Percentiles rank a stretch among this genome's conserved stretches.
These are phyloP conservation scores for Drosophila ambigua DNA, from an alignment of 1,140 invertebrate species.

Conservation along the genomic window DNA sequence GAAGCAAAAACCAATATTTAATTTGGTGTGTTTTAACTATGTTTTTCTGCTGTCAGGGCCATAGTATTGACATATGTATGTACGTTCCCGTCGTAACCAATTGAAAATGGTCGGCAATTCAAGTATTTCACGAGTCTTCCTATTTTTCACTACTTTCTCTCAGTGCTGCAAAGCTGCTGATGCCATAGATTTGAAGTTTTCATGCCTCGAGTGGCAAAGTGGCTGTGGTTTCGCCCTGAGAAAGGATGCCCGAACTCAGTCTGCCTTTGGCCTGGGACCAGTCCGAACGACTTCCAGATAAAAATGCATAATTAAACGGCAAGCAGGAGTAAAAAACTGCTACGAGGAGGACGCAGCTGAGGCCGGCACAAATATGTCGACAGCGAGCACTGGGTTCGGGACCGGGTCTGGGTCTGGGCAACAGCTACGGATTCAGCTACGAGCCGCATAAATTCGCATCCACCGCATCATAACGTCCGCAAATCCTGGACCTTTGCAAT, in stretches of 20 bases:
- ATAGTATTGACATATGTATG: too few species aligned
- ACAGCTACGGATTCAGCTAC: not conserved
- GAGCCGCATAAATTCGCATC: constrained; percentile 73
- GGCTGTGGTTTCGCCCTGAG: constrained; percentile 6
- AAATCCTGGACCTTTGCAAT: constrained; percentile 78
- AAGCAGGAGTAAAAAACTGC: constrained; percentile 13
- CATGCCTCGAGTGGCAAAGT: constrained; percentile 50
- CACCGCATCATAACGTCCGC: constrained; percentile 81
- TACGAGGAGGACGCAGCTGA: constrained; percentile 41
- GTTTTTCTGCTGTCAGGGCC: too few species aligned
- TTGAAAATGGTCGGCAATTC: too few species aligned
- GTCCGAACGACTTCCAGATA: constrained; percentile 54
- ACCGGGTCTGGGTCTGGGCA: too few species aligned
- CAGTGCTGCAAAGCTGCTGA: constrained; percentile 20
- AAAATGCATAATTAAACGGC: constrained; percentile 79
- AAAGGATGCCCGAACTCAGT: constrained; percentile 48
- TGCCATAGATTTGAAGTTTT: constrained; percentile 42
- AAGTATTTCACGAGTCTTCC: too few species aligned
- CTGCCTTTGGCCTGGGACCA: constrained; percentile 25
- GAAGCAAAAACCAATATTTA: too few species aligned
- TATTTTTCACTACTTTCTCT: not conserved
- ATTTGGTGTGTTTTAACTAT: too few species aligned
- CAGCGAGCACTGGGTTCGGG: not conserved
- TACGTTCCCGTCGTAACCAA: too few species aligned
- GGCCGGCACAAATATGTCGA: constrained; percentile 27